A percentile compares a stretch with the other conserved stretches of the same genome.
Evolutionary conservation across 2,797 vertebrate species (phyloP).

Genomic region (Anomalospiza imberbis): DNA sequence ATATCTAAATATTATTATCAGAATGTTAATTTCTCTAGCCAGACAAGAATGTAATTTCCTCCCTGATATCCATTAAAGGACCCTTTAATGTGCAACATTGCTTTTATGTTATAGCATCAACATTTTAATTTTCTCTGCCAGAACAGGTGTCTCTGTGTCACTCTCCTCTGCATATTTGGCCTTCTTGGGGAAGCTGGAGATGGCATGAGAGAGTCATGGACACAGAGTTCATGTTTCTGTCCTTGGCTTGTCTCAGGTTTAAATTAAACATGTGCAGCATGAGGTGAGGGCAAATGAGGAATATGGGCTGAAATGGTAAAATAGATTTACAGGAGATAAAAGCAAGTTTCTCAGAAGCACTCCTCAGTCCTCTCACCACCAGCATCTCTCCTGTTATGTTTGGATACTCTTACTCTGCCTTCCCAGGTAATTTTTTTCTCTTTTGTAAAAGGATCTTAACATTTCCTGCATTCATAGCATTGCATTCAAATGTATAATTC

Average conservation of each 20-base stretch:
- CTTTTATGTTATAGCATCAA: neutral
- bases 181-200: neutral
- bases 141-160: neutral
- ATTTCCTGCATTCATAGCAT: neutral
- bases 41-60: neutral
- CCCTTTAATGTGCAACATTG: neutral
- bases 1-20: neutral
- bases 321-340: neutral
- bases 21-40: neutral
- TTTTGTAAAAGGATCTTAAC: neutral
- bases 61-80: neutral
- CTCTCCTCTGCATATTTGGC: neutral
- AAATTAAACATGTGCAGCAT: neutral
- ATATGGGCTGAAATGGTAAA: neutral
- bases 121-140: neutral
- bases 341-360: neutral
- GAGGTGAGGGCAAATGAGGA: neutral
- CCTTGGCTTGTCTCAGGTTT: neutral
- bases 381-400: neutral
- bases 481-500: neutral
- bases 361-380: neutral
- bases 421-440: neutral
- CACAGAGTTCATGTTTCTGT: neutral
- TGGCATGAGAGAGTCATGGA: neutral
- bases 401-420: neutral